Evolutionary conservation across 2,113 vertebrate species (phyloP).

Genomic region (Eptesicus fuscus): DNA sequence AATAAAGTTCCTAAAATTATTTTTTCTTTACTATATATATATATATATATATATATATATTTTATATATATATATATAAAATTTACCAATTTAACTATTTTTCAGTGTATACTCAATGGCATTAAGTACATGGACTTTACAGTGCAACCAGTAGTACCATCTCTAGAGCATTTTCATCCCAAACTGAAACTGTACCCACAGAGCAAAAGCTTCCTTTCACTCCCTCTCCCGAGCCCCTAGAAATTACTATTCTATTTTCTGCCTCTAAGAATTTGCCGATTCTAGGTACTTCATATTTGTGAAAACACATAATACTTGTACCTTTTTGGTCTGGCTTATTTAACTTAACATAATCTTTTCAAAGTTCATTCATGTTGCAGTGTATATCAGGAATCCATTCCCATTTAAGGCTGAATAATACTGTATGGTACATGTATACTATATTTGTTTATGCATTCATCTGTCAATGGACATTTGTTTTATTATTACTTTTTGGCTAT

Average conservation of each 20-base stretch:
- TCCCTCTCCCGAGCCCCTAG: no score
- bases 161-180: no score
- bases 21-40: not conserved
- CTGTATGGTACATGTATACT: not conserved
- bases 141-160: no score
- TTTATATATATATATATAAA: not conserved
- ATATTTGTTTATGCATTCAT: not conserved
- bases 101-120: no score
- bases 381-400: not conserved
- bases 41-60: not conserved
- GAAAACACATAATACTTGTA: not conserved
- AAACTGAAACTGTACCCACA: not conserved
- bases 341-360: not conserved
- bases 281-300: not conserved
- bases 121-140: no score
- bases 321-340: not conserved
- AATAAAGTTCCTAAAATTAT: not conserved
- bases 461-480: not conserved
- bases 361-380: not conserved
- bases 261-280: not conserved
- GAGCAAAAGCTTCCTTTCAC: not conserved
- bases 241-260: not conserved
- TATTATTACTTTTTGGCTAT: not conserved
- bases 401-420: not conserved
- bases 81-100: no score